Conservation (phyloP, 2,113 vertebrate species). For the Meles meles region DNA sequence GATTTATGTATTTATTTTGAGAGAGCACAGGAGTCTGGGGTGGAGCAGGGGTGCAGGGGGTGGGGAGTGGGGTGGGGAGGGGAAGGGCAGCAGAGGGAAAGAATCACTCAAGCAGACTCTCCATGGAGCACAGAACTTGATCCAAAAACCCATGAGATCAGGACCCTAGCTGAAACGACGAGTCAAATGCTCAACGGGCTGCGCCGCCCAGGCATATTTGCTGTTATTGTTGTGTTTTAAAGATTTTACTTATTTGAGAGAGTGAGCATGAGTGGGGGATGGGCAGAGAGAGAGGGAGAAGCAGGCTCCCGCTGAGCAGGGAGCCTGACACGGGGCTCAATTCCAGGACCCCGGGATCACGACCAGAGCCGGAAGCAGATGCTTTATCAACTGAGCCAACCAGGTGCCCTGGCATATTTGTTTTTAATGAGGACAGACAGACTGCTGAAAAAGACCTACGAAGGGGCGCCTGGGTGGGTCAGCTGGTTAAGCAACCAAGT, state of each 20-base stretch:
- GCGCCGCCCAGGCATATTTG: background rate
- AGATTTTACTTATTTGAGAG: no score
- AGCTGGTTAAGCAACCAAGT: background rate
- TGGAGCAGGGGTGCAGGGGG: accelerated
- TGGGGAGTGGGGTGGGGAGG: no score
- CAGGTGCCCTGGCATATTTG: no score
- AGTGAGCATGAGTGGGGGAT: no score
- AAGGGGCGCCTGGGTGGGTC: background rate
- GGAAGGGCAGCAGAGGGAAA: background rate
- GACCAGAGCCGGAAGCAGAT: no score
- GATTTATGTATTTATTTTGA: background rate
- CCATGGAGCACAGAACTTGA: background rate
- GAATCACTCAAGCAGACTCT: background rate
- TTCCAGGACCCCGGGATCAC: no score
- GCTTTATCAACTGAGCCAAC: no score
- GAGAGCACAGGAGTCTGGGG: no score
- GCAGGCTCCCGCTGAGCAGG: no score
- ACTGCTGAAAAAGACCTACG: background rate
- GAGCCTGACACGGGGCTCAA: no score
- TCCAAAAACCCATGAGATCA: background rate
- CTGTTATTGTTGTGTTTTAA: no score
- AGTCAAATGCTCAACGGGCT: background rate
- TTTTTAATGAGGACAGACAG: background rate
- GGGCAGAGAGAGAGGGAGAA: no score
- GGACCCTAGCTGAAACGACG: background rate